phyloP scores from a whole-genome alignment of 2,888 invertebrate species.

The Hypercompe scribonia region DNA sequence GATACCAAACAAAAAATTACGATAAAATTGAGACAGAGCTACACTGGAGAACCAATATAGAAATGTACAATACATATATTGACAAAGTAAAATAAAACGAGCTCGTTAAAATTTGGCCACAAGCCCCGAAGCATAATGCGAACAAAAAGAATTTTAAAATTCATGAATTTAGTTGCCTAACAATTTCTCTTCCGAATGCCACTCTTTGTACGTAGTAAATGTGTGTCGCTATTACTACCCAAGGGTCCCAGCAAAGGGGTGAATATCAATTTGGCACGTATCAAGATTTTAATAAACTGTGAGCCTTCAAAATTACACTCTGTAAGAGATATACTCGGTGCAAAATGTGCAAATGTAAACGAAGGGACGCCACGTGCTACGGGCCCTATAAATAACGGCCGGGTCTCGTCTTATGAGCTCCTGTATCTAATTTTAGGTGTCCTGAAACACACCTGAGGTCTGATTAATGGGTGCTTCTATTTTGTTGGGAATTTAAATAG shows the following conservation, averaged over 20 bases:
- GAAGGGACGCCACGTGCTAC: slow-evolving; percentile 27
- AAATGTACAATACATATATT: neutral
- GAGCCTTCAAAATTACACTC: slow-evolving; percentile 56
- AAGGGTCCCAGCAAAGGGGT: slow-evolving; percentile 35
- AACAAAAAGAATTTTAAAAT: slow-evolving; percentile 20
- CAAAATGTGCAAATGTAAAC: slow-evolving; percentile 49
- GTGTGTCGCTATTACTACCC: slow-evolving; percentile 35
- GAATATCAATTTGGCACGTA: slow-evolving; percentile 57
- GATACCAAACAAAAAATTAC: neutral
- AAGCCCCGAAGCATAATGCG: slow-evolving; percentile 3
- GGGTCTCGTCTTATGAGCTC: slow-evolving; percentile 47
- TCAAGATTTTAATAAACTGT: slow-evolving; percentile 61
- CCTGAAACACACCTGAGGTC: slow-evolving; percentile 61
- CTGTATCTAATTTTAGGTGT: slow-evolving; percentile 61
- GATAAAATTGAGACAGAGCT: neutral
- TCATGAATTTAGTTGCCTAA: slow-evolving; percentile 16
- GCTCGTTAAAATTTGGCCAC: slow-evolving; percentile 5
- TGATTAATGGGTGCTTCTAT: slow-evolving; percentile 59
- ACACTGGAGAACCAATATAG: neutral
- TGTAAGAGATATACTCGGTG: slow-evolving; percentile 47
- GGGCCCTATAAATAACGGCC: slow-evolving; percentile 25
- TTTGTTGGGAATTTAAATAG: slow-evolving; percentile 53
- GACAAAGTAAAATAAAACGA: neutral
- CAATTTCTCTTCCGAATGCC: slow-evolving; percentile 15
- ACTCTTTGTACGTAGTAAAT: slow-evolving; percentile 19